A percentile compares a stretch with the other conserved stretches of the same genome.
These are phyloP conservation scores for Muscicapa comitata DNA, from an alignment of 2,797 vertebrate species.

Conservation along the genomic window DNA sequence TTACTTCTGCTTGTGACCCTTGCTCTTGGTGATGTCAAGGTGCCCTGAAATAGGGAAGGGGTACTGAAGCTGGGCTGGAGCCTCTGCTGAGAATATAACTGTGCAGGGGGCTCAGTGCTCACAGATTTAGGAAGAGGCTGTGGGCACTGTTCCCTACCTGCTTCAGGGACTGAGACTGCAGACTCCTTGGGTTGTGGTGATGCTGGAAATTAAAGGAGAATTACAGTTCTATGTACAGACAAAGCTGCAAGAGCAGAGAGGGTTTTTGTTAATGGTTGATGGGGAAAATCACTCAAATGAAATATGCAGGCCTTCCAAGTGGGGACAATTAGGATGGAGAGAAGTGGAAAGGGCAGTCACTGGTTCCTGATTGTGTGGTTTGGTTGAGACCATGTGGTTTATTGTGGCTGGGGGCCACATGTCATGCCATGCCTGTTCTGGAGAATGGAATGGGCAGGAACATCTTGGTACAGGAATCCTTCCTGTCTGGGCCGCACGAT, in stretches of 20 bases:
- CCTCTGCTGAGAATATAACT: not conserved
- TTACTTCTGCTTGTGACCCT: not conserved
- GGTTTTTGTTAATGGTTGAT: not conserved
- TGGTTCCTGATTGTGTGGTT: not conserved
- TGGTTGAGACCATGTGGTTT: not conserved
- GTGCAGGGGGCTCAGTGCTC: not conserved
- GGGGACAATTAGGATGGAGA: not conserved
- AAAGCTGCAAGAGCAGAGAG: not conserved
- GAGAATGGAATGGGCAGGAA: not conserved
- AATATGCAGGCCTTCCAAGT: not conserved
- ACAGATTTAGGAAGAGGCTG: rapidly evolving
- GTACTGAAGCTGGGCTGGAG: not conserved
- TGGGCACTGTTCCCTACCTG: not conserved
- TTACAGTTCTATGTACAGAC: not conserved
- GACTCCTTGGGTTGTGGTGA: not conserved
- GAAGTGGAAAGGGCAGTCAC: not conserved
- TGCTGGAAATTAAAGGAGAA: not conserved
- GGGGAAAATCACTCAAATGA: not conserved
- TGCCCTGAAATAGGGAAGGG: not conserved
- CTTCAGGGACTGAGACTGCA: not conserved
- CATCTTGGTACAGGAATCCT: not conserved
- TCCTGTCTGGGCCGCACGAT: rapidly evolving
- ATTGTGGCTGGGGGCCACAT: not conserved
- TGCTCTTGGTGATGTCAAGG: not conserved
- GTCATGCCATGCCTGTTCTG: not conserved